These are phyloP conservation scores for Dryadula phaetusa DNA, from an alignment of 2,888 invertebrate species.

Conservation along the genomic window DNA sequence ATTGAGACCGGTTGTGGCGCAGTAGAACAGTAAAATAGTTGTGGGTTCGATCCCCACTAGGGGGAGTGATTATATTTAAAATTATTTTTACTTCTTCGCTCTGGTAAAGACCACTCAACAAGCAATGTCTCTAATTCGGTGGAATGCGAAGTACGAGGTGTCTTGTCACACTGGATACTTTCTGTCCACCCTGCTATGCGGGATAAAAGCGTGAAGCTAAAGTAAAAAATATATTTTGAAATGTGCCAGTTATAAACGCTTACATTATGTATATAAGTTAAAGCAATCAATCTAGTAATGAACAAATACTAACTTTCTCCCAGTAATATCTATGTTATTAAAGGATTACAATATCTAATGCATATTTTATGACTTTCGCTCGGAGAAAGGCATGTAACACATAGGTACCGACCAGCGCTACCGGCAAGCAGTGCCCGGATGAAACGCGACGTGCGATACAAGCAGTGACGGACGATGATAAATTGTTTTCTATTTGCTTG, in stretches of 20 bases:
- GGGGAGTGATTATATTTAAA: too few species aligned
- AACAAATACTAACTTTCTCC: neutral
- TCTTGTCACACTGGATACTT: too few species aligned
- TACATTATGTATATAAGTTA: neutral
- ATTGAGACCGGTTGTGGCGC: too few species aligned
- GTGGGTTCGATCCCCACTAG: too few species aligned
- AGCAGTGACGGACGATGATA: conserved; percentile 39
- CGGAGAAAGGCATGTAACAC: conserved; percentile 33
- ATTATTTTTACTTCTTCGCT: too few species aligned
- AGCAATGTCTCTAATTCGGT: too few species aligned
- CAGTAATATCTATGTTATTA: conserved; percentile 7
- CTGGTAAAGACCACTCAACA: too few species aligned
- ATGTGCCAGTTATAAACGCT: neutral
- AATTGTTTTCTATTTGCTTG: conserved; percentile 34
- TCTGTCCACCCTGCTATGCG: too few species aligned
- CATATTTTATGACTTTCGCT: conserved; percentile 26
- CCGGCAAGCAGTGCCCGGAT: conserved; percentile 12
- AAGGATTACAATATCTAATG: conserved; percentile 24
- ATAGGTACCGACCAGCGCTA: neutral
- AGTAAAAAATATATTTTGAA: neutral
- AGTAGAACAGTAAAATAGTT: too few species aligned
- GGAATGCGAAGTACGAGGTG: too few species aligned
- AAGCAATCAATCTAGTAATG: conserved; percentile 5
- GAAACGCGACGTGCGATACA: conserved; percentile 24
- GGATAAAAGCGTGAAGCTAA: too few species aligned